Base-by-base conservation (phyloP, 2,113 vertebrate genomes). In the Pimephales promelas region DNA sequence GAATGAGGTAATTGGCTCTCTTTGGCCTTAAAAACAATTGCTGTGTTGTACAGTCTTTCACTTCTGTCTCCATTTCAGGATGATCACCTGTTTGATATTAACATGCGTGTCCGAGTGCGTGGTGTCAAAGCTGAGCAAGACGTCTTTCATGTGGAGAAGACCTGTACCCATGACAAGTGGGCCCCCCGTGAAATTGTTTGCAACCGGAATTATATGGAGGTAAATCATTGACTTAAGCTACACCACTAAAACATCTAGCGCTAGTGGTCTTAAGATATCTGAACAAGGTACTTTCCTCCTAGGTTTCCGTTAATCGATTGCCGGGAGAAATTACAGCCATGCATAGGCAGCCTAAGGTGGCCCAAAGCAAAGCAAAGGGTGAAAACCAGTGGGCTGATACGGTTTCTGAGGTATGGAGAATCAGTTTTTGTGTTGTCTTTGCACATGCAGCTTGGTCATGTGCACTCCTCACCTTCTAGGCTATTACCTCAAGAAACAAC, bases 251-350 rank as follows among this genome's bases (percentile, higher is more conserved):
- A 64, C 3, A 10, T 10, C 34, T n/a, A 11, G 66, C 10, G 0
- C 9, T 14, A 10, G 43, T 73, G 43, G 0, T 8, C 3, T 31
- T 49, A 0, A 56, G 18, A 34, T n/a, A 0, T 36, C 5, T 16
- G 31, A 20, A 34, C 20, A 40, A 40, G 11, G 2, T 59, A 40
- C 40, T 40, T 40, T 76, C 0, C n/a, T 7, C 14, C 82, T 90
- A 95, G 95, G 93, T 96, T 56, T 97, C 96, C 14, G 90, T 96
- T 43, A 88, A 81, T 22, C 94, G 84, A 28, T 87, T 90, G 1
- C 14, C 92, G 74, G 91, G 90, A 4, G 83, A 86, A 20, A 93
- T 26, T 57, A 86, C 40, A 79, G 91, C 86, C 79, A 70, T 76
- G 14, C 62, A 0, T 4, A 64, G n/a, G 6, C 59, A 40, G 34